phyloP scores from a whole-genome alignment of 2,113 vertebrate genomes.

The Oreochromis aureus region DNA sequence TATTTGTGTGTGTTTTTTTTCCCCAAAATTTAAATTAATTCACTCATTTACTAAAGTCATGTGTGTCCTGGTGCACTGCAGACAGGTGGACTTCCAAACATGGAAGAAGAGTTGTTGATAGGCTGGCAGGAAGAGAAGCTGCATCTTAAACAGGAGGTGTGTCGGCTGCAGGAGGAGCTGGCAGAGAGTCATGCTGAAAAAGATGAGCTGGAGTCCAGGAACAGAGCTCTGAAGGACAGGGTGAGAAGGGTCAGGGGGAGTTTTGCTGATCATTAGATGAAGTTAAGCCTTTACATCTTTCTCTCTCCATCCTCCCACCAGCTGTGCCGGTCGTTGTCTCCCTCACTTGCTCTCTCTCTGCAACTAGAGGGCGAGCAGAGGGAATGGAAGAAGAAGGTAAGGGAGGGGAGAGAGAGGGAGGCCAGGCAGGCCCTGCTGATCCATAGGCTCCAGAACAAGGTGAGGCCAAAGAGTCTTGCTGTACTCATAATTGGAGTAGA shows the following conservation, averaged over 20 bases:
- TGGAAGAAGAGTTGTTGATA: slow-evolving; percentile 49
- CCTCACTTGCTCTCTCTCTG: not conserved
- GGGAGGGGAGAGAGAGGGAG: slow-evolving; percentile 78
- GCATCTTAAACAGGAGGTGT: slow-evolving; percentile 59
- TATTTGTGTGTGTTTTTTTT: rapidly evolving
- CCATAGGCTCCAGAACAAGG: slow-evolving; percentile 85
- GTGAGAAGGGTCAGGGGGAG: slow-evolving; percentile 33
- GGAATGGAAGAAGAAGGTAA: slow-evolving; percentile 68
- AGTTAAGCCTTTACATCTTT: not conserved
- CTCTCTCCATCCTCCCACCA: not conserved
- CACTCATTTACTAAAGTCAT: not conserved
- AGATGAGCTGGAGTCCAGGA: slow-evolving; percentile 63
- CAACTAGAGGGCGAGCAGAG: slow-evolving; percentile 63
- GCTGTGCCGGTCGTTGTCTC: slow-evolving; percentile 23
- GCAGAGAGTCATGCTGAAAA: slow-evolving; percentile 64
- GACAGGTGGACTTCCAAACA: not conserved
- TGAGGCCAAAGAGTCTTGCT: not conserved
- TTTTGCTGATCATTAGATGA: not conserved
- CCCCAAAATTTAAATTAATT: rapidly evolving
- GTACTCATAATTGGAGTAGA: not conserved
- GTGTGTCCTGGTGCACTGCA: not conserved
- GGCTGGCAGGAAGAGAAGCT: slow-evolving; percentile 62
- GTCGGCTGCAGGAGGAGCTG: slow-evolving; percentile 66
- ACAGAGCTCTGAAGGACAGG: slow-evolving; percentile 59
- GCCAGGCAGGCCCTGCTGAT: slow-evolving; percentile 78